phyloP scores from a whole-genome alignment of 2,113 vertebrate genomes.

The Sapayoa aenigma region DNA sequence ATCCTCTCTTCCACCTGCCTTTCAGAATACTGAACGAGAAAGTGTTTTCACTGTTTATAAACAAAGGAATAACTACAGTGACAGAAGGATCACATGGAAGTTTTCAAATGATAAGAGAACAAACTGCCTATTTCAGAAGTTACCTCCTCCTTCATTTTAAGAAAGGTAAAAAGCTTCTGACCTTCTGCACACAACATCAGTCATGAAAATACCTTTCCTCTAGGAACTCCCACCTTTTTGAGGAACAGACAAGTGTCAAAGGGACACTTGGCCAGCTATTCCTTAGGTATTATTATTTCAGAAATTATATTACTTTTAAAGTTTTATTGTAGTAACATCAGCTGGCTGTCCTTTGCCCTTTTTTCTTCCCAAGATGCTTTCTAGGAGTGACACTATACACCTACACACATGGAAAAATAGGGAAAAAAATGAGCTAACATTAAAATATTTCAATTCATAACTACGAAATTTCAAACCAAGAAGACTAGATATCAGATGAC shows the following conservation, averaged over 20 bases:
- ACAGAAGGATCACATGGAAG: background rate
- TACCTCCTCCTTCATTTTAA: background rate
- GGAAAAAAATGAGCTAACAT: background rate
- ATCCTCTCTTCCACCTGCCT: background rate
- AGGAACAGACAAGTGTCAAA: background rate
- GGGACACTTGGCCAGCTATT: background rate
- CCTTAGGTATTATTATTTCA: background rate
- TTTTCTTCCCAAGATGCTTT: background rate
- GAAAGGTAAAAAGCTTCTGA: background rate
- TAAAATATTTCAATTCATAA: background rate
- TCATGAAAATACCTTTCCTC: background rate
- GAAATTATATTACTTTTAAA: background rate
- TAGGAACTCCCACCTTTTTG: background rate
- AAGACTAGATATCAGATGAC: background rate
- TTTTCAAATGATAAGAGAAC: background rate
- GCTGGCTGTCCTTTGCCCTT: background rate
- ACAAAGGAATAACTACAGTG: background rate
- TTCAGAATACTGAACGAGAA: background rate
- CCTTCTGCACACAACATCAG: background rate
- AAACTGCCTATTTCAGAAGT: background rate
- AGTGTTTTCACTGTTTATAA: background rate
- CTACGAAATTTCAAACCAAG: background rate
- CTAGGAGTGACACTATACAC: background rate
- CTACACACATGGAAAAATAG: background rate
- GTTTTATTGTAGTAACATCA: background rate